Evolutionary conservation across 2,888 invertebrate species (phyloP).

Genomic region (Oligia strigilis): DNA sequence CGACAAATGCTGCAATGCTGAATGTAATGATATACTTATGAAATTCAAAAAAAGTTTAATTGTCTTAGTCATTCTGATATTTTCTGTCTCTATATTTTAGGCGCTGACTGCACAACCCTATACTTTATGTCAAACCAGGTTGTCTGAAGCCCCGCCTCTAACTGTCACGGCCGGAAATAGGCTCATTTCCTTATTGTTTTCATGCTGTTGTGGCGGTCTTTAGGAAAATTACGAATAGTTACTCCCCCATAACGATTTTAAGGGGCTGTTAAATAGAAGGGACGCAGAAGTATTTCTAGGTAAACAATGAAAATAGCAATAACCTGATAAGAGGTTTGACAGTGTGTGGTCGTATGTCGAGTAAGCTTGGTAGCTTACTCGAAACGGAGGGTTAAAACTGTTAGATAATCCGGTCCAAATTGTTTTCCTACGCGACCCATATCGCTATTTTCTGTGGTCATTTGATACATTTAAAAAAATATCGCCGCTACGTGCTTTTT

Average conservation of each 20-base stretch:
- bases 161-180: conserved; percentile 37
- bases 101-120: not conserved
- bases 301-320: not conserved
- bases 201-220: not conserved
- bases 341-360: not conserved
- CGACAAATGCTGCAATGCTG: too few relatives aligned
- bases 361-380: not conserved
- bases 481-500: not conserved
- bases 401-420: not conserved
- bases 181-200: conserved; percentile 42
- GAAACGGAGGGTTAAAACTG: not conserved
- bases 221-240: conserved; percentile 15
- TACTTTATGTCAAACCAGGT: not conserved
- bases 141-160: not conserved
- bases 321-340: not conserved
- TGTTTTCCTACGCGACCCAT: not conserved
- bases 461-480: not conserved
- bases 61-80: too few relatives aligned
- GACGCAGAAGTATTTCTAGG: not conserved
- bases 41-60: not conserved
- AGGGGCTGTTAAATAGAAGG: not conserved
- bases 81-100: not conserved
- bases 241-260: not conserved
- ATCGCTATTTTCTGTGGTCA: not conserved
- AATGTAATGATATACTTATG: too few relatives aligned